These are phyloP conservation scores for Acanthisitta chloris DNA, from an alignment of 2,113 vertebrate species.

Conservation along the genomic window DNA sequence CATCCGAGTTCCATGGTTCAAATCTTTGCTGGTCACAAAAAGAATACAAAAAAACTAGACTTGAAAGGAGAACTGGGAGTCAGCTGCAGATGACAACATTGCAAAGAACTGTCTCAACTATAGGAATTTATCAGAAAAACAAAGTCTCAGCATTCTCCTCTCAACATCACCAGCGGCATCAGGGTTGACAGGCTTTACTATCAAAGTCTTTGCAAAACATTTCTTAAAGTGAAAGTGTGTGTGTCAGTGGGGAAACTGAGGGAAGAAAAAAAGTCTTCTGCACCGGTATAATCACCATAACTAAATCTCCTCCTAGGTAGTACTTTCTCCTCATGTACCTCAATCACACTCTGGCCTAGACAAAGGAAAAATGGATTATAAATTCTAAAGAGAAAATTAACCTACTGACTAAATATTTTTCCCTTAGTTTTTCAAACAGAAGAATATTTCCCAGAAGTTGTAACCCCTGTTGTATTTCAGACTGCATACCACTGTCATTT, in stretches of 20 bases:
- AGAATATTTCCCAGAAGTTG: too few relatives aligned
- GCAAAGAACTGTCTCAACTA: not conserved
- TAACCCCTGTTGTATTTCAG: too few relatives aligned
- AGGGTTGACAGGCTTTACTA: not conserved
- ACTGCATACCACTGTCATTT: too few relatives aligned
- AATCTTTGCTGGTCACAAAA: not conserved
- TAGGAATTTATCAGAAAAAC: not conserved
- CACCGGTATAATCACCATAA: not conserved
- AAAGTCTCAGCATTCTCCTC: not conserved
- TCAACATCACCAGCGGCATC: not conserved
- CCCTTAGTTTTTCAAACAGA: too few relatives aligned
- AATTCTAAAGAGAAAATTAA: not conserved
- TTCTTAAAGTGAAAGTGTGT: not conserved
- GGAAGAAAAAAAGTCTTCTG: not conserved
- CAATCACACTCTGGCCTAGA: not conserved
- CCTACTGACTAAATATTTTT: too few relatives aligned
- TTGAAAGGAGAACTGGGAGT: not conserved
- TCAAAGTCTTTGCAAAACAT: not conserved
- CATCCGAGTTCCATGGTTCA: not conserved
- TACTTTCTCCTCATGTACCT: not conserved
- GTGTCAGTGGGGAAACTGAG: not conserved
- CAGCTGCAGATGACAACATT: not conserved
- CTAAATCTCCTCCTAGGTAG: not conserved
- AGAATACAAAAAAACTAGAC: not conserved
- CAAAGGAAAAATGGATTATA: not conserved